Evolutionary conservation across 2,113 vertebrate species (phyloP).

Genomic region (Rhodinocichla rosea): DNA sequence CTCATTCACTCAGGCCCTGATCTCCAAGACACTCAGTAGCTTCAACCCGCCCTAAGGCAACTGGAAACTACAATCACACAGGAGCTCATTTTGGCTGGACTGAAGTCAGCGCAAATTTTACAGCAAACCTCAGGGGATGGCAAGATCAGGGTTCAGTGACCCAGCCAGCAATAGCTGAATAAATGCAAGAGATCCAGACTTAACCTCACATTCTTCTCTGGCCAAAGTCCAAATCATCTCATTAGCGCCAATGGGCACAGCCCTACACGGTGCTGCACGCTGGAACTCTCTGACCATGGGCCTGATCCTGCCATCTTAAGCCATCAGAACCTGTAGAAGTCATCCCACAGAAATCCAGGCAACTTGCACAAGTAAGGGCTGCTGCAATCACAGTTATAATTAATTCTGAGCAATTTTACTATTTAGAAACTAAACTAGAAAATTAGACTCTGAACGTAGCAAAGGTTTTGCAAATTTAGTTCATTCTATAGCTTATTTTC

Average conservation of each 20-base stretch:
- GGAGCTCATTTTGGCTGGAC: background rate
- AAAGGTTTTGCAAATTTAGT: background rate
- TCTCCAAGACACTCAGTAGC: background rate
- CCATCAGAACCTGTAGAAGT: background rate
- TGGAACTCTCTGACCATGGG: background rate
- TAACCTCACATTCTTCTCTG: background rate
- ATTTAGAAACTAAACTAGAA: background rate
- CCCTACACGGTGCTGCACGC: fast-evolving
- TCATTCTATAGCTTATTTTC: background rate
- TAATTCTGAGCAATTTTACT: background rate
- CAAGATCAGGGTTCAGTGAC: background rate
- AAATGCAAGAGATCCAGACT: background rate
- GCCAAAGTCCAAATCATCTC: background rate
- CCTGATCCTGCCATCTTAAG: background rate
- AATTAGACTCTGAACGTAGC: background rate
- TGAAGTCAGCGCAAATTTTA: background rate
- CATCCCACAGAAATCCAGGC: background rate
- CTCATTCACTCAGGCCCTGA: background rate
- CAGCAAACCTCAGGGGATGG: background rate
- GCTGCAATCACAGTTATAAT: background rate
- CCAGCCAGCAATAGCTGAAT: background rate
- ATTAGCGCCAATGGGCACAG: background rate
- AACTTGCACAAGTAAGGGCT: background rate
- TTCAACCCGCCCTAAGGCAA: background rate
- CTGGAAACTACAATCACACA: background rate